These are phyloP conservation scores for Sphaeridia pumilis DNA, from an alignment of 2,888 invertebrate species.

Conservation along the genomic window DNA sequence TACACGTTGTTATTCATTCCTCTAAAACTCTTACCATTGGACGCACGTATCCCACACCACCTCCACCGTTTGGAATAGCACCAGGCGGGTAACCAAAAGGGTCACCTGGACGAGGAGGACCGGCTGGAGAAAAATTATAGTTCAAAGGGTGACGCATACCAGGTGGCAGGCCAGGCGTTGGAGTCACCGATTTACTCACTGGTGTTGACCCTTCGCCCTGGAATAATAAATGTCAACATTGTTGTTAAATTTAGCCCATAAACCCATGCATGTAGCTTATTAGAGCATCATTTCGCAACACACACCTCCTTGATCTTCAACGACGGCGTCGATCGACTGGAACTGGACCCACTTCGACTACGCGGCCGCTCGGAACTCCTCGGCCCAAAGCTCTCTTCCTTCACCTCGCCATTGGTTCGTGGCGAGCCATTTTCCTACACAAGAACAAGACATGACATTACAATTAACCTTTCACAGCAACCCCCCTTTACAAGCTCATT, in stretches of 20 bases:
- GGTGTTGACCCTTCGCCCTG: constrained; percentile 46
- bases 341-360: constrained; percentile 78
- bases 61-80: constrained; percentile 31
- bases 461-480: too few species aligned
- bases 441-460: not conserved
- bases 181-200: constrained; percentile 45
- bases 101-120: constrained; percentile 30
- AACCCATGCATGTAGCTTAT: too few species aligned
- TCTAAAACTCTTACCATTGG: constrained; percentile 29
- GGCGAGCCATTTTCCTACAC: constrained; percentile 60
- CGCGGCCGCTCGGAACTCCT: constrained; percentile 60
- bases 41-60: constrained; percentile 33
- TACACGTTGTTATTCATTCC: too few species aligned
- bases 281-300: too few species aligned
- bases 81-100: constrained; percentile 32
- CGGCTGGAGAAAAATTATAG: constrained; percentile 33
- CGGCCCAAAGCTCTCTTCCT: constrained; percentile 46
- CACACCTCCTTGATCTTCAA: constrained; percentile 82
- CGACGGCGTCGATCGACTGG: constrained; percentile 80
- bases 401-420: constrained; percentile 63
- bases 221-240: constrained; percentile 10
- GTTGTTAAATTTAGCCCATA: too few species aligned
- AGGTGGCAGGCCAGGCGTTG: constrained; percentile 38
- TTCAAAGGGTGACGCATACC: constrained; percentile 29
- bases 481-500: constrained; percentile 4